These are phyloP conservation scores for Ophiothrix spiculata DNA, from an alignment of 35 echinoderm and acorn worm genomes.

Conservation along the genomic window DNA sequence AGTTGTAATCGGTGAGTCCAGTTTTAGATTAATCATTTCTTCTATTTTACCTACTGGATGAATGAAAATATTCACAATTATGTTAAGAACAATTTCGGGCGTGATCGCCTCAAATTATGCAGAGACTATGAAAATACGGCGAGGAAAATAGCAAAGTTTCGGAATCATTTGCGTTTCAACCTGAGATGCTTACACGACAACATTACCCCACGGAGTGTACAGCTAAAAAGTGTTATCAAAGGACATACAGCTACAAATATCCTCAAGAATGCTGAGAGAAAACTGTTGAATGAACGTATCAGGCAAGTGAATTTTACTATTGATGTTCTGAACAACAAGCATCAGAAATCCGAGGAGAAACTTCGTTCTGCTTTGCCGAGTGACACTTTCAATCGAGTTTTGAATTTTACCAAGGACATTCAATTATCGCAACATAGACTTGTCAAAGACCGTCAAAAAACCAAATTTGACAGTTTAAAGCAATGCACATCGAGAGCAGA, in stretches of 20 bases:
- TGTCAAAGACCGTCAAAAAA: neutral
- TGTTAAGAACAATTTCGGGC: neutral
- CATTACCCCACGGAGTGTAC: neutral
- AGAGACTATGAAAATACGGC: neutral
- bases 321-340: neutral
- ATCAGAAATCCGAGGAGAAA: neutral
- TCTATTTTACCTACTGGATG: too few species aligned
- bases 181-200: neutral
- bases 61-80: neutral
- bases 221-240: neutral
- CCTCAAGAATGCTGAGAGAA: neutral
- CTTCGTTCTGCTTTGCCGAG: neutral
- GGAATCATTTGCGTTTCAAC: conserved; percentile 5
- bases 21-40: too few species aligned
- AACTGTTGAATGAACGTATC: neutral
- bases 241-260: neutral
- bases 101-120: neutral
- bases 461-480: neutral
- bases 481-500: neutral
- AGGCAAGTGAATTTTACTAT: neutral
- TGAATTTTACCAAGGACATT: neutral
- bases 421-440: neutral
- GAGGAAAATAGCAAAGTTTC: conserved; percentile 3
- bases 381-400: neutral
- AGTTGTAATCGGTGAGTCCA: too few species aligned